These are phyloP conservation scores for Tineola bisselliella DNA, from an alignment of 2,888 invertebrate genomes.

Conservation along the genomic window DNA sequence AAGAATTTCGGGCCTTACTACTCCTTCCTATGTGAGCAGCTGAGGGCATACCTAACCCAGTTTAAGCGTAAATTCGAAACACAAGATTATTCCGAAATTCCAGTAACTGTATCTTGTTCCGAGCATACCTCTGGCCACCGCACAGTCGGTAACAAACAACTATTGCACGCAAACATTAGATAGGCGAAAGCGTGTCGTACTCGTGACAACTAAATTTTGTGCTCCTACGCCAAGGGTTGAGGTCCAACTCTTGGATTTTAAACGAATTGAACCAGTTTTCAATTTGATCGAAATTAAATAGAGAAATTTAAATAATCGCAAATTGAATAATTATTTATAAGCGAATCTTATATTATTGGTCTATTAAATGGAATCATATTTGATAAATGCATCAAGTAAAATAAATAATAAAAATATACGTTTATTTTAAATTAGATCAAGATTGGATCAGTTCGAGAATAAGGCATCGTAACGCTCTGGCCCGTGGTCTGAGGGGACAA, in stretches of 20 bases:
- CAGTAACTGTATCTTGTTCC: slow-evolving; percentile 10
- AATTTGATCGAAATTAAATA: no score
- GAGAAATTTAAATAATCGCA: no score
- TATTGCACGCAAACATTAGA: slow-evolving; percentile 35
- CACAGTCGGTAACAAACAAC: slow-evolving; percentile 5
- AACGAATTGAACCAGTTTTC: neutral
- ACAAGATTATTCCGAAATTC: slow-evolving; percentile 3
- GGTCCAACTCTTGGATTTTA: neutral
- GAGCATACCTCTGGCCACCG: slow-evolving; percentile 7
- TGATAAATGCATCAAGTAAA: no score
- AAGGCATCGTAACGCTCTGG: slow-evolving; percentile 20
- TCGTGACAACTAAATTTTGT: slow-evolving; percentile 67
- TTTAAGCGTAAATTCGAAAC: neutral
- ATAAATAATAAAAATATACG: no score
- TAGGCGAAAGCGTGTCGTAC: slow-evolving; percentile 43
- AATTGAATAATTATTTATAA: no score
- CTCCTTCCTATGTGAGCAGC: neutral
- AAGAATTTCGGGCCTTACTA: neutral
- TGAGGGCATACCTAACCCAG: neutral
- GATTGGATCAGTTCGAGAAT: neutral
- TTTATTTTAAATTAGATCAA: no score
- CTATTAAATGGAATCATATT: no score
- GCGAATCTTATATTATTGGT: no score
- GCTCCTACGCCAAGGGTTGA: slow-evolving; percentile 26
- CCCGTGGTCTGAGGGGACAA: slow-evolving; percentile 48